Evolutionary conservation across 2,888 invertebrate species (phyloP), one percentile per base, ranked within the genome.

Genomic region (Blastobasis lacticolella): DNA sequence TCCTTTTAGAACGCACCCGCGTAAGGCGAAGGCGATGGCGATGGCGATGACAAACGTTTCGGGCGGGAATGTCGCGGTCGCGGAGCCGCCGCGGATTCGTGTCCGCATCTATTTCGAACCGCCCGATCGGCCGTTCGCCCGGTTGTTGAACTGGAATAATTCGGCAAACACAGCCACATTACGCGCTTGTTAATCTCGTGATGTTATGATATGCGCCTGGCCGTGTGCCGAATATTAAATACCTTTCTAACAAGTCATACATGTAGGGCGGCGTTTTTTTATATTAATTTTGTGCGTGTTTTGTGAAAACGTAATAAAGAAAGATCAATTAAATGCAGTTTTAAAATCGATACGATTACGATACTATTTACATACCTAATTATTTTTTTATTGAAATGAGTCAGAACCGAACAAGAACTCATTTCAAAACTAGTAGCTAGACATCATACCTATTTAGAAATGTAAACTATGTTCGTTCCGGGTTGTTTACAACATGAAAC

Each of bases 111-210:
- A 86, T 87, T 86, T 80, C 78, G 83, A 83, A 85, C 83, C 77
- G 23, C 78, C 78, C 78, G 78, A 78, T 76, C 81, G 84, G 76
- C 67, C 81, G 76, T 71, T 77, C 79, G 81, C 75, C 78, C 81
- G 86, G 86, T 88, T 85, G 82, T 86, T 87, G 87, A 87, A 86
- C 87, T 86, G 84, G 73, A 80, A 83, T 84, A 84, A 84, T 87
- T 88, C 87, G 87, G 87, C 87, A 86, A 88, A 86, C 83, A 81
- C 75, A 67, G 74, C 73, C 81, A 78, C 73, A 81, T 82, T 81
- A 81, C 81, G 73, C 76, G 79, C 78, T 75, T 80, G 75, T 78
- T 80, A 78, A 81, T 80, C 79, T 81, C 63, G 57, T 64, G 66
- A 75, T 74, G 72, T 75, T 78, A 76, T 71, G 71, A 73, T 73